These are phyloP conservation scores for Octodon degus DNA, from an alignment of 2,113 vertebrate species.

Conservation along the genomic window DNA sequence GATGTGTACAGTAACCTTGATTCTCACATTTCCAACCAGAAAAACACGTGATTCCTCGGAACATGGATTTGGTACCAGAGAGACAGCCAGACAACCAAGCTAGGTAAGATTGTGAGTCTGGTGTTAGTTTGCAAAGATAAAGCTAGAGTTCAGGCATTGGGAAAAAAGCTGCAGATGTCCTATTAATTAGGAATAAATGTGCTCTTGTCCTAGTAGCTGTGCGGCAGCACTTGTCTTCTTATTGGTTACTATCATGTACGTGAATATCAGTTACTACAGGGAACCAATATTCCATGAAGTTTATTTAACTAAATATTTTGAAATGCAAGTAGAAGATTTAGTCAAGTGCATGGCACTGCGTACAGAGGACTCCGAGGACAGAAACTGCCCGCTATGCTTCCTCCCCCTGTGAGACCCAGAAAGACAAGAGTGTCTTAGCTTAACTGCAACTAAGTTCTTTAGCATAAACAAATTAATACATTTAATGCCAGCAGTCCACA, in stretches of 20 bases:
- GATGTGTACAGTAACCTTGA: not conserved
- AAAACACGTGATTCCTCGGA: not conserved
- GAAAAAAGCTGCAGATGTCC: not conserved
- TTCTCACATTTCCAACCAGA: constrained; percentile 44
- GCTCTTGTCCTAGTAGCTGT: not conserved
- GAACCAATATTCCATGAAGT: not conserved
- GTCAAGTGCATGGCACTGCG: not conserved
- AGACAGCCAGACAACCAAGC: rapidly evolving
- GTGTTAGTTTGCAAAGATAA: not conserved
- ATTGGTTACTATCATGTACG: not conserved
- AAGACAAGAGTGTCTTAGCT: not conserved
- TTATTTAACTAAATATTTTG: not conserved
- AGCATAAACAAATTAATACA: rapidly evolving
- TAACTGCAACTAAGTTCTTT: not conserved
- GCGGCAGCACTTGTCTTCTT: not conserved
- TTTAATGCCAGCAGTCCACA: rapidly evolving
- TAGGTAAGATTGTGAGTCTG: not conserved
- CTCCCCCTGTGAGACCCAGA: not conserved
- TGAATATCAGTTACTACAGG: not conserved
- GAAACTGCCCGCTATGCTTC: not conserved
- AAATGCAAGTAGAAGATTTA: not conserved
- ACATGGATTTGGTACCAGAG: not conserved
- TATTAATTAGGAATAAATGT: rapidly evolving
- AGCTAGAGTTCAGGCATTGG: not conserved
- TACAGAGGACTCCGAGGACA: not conserved